Base-by-base conservation (phyloP, 2,797 vertebrate genomes). In the Sebastes minor region DNA sequence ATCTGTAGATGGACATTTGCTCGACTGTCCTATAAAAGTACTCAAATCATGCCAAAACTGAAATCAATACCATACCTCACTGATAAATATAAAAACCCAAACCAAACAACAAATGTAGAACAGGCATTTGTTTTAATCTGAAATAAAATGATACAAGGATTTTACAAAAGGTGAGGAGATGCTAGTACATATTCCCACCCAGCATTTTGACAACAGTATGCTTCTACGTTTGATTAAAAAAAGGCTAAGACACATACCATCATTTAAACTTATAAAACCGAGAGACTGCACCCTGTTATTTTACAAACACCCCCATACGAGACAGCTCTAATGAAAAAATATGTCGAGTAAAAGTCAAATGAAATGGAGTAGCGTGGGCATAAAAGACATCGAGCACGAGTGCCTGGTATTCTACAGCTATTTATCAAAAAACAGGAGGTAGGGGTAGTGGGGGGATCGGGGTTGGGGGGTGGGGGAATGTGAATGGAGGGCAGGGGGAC, bases 191-290 rank as follows among this genome's bases (percentile, higher is more conserved):
- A 35, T 78, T 81, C 83, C 82, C 80, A 91, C 82, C 85, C 59
- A 78, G 86, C 87, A 85, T 65, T 86, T 78, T n/a, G 70, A 89
- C 78, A 76, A 86, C 83, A 84, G 68, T 79, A 80, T 87, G 85
- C 72, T 82, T 91, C 85, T 89, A 92, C 70, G 46, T 80, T 74
- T 81, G 80, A 90, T 92, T 70, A 90, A 86, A 78, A 90, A 83
- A 93, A 92, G 86, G 80, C 92, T 88, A 90, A 92, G 86, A 94
- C 88, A 93, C 80, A 88, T 79, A 88, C 78, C 86, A 91, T 86
- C 76, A 79, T 82, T 86, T 82, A 63, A 93, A 93, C 91, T 92
- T 92, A 93, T 91, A 94, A 95, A 95, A 95, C 89, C 84, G 83
- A 89, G 79, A 89, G 80, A 89, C 83, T 86, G 76, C 91, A 92